Base-by-base conservation (phyloP, 2,113 vertebrate species). In the Mionectes macconnelli region DNA sequence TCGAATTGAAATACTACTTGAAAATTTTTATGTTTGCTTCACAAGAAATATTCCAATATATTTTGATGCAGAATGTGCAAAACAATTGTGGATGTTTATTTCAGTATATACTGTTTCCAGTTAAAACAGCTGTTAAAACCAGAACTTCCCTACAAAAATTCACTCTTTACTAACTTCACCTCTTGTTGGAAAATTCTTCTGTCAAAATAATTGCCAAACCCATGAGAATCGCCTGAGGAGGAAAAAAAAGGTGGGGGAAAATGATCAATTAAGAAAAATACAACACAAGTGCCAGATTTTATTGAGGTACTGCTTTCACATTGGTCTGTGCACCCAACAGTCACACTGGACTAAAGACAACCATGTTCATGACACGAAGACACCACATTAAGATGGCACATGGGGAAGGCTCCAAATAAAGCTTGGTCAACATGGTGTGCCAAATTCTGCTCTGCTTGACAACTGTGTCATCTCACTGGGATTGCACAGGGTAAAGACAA, bases 241-340 rank as follows among this genome's bases (percentile, higher is more conserved):
- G 57, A 7, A 73, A 47, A 53, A 6, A 69, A 39, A 78, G 16
- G 31, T 70, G 27, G 12, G 1, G 23, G 24, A 11, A 67, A 90
- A 72, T 40, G 12, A 87, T 60, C 56, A 57, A 66, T 63, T 88
- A 81, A 84, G 52, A 85, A 83, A 83, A 88, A 59, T 69, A 56
- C 60, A 94, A 81, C 66, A 72, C 52, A 75, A 86, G 83, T 52
- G 33, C 11, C 73, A 95, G 66, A 35, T 90, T 97, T 96, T 97
- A 97, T 95, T 97, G 89, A 95, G 73, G 73, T 84, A 84, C 86
- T 68, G 44, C 16, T 4, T 75, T 94, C 76, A 95, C 81, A 90
- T 39, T 50, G 4, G 20, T 68, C 69, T 84, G 60, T 47, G 53
- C 57, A 92, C 25, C 14, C 6, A 93, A 84, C 83, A 92, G 78